Evolutionary conservation across 2,113 vertebrate species (phyloP), one percentile per base, ranked within the genome.

Genomic region (Hypomesus transpacificus): DNA sequence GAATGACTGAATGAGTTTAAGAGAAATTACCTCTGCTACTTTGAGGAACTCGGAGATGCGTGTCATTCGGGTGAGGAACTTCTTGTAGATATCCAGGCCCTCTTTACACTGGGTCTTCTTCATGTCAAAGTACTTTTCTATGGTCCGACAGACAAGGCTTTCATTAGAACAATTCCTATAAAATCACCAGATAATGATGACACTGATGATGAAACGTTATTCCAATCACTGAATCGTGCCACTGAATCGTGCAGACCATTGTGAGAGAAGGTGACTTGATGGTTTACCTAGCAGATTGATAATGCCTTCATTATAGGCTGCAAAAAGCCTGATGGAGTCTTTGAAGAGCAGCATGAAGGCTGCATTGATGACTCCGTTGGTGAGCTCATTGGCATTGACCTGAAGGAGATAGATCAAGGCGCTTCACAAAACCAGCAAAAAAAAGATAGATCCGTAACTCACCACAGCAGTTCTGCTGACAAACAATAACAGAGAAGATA

Each of bases 301-400:
- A 81, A 99, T 98, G 82, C 97, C 97, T 92, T 99, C 97, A 11
- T 99, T 99, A 82, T 99, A 99, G 20, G 96, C 96, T 64, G 97
- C 97, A 9, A 99, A 99, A 85, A 99, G 95, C 90, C 97, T 93
- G 90, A 99, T 98, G 86, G 96, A 96, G 89, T 99, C 97, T 95
- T 99, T 99, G 93, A 99, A 99, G 78, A 99, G 95, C 26, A 99
- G 95, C 97, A 99, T 98, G 92, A 99, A 99, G 85, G 96, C 96
- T 88, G 96, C 96, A 85, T 99, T 99, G 92, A 99, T 98, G 84
- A 99, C 96, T 78, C 97, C 97, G 84, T 99, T 99, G 86, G 96
- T 98, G 83, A 99, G 95, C 89, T 99, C 97, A 71, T 99, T 99
- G 91, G 96, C 96, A 92, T 97, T 98, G 88, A 99, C 97, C 97